Percentiles rank a stretch among this genome's conserved stretches.
Conservation (phyloP, 1,140 invertebrate species). For the Apis florea region DNA sequence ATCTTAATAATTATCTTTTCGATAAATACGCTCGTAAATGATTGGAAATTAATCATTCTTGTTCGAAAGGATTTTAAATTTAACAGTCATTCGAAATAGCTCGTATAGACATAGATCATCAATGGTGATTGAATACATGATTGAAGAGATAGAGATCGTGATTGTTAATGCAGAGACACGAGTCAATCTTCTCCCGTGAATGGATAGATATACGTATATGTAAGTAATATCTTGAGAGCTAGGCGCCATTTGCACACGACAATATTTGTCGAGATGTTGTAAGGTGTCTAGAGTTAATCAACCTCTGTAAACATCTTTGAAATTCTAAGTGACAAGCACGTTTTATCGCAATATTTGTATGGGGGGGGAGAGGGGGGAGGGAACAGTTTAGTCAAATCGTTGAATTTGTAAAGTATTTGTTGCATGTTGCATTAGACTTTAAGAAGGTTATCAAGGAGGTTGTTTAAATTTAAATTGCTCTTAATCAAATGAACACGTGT, state of each 20-base stretch:
- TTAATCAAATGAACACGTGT: background rate
- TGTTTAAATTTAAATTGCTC: background rate
- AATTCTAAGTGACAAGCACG: background rate
- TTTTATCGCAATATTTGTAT: background rate
- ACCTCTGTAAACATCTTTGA: background rate
- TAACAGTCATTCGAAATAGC: no score
- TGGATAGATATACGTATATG: no score
- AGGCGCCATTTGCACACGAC: background rate
- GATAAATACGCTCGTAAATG: no score
- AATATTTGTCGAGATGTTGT: conserved; percentile 8
- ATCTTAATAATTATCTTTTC: no score
- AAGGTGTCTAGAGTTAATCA: background rate
- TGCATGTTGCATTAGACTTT: background rate
- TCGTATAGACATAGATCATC: no score
- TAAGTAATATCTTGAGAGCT: background rate
- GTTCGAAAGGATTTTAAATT: no score
- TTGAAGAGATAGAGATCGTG: background rate
- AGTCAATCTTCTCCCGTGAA: background rate
- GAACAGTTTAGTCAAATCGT: no score
- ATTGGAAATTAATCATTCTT: no score
- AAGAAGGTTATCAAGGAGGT: background rate
- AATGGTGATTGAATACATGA: no score
- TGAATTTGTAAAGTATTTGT: no score
- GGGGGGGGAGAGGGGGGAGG: rapidly evolving
- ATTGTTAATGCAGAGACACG: background rate